phyloP scores from a whole-genome alignment of 1,140 invertebrate species.

The Drosophila parvula region DNA sequence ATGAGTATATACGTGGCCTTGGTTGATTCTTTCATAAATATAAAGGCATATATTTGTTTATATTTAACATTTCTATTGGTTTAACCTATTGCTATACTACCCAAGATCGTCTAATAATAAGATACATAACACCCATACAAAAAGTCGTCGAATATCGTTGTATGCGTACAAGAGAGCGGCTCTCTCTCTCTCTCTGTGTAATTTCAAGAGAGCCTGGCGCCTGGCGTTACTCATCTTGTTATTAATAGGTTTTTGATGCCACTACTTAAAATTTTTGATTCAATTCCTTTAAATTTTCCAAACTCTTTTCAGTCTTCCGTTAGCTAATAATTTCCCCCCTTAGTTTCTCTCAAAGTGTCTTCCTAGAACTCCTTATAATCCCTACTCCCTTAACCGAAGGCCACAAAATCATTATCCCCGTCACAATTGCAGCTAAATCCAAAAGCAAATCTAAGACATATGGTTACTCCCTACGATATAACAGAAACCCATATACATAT shows the following conservation, averaged over 20 bases:
- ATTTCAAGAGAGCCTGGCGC: too few species aligned
- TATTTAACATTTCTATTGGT: background rate
- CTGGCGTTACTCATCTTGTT: too few species aligned
- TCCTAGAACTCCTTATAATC: constrained; percentile 4
- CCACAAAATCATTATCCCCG: background rate
- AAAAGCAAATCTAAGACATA: constrained; percentile 51
- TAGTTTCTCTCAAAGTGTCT: constrained; percentile 10
- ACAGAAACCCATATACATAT: constrained; percentile 6
- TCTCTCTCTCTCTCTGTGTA: too few species aligned
- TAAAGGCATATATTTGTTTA: background rate
- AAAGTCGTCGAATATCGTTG: too few species aligned
- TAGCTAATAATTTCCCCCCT: background rate
- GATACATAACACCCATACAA: too few species aligned
- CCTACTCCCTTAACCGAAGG: background rate
- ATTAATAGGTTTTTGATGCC: too few species aligned
- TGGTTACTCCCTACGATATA: constrained; percentile 32
- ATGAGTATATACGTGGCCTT: constrained; percentile 8
- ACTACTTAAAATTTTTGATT: background rate
- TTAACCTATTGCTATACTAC: background rate
- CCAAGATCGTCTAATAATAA: too few species aligned
- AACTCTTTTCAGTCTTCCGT: background rate
- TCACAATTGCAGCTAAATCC: constrained; percentile 25
- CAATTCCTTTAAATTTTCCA: background rate
- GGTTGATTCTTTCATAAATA: background rate
- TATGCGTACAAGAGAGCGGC: too few species aligned